Conservation (phyloP, 2,113 vertebrate species). For the Setophaga kirtlandii region DNA sequence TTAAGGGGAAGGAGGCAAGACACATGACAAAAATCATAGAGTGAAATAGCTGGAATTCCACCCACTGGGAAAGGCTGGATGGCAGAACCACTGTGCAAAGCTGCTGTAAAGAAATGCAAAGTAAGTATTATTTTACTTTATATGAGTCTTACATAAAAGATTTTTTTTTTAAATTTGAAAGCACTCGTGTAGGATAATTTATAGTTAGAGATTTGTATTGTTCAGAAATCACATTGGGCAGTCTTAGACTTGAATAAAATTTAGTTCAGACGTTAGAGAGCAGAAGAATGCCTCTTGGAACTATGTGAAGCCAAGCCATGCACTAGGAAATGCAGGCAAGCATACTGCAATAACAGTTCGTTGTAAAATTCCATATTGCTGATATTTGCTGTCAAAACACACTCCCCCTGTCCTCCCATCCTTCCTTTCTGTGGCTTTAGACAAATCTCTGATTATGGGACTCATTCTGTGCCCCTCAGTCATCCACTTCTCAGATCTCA, state of each 20-base stretch:
- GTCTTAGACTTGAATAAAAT: neutral
- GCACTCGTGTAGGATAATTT: neutral
- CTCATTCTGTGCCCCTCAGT: neutral
- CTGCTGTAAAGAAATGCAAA: slow-evolving; percentile 73
- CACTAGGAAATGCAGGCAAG: neutral
- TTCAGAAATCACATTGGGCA: neutral
- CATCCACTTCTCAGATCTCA: neutral
- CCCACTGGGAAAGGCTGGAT: slow-evolving; percentile 65
- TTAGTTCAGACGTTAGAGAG: neutral
- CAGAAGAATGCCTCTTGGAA: neutral
- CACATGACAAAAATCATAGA: slow-evolving; percentile 66
- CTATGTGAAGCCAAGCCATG: neutral
- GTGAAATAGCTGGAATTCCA: slow-evolving; percentile 67
- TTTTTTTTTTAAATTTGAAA: neutral
- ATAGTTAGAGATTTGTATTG: neutral
- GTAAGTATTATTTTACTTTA: slow-evolving; percentile 59
- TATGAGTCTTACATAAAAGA: neutral
- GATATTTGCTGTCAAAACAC: neutral
- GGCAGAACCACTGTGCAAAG: slow-evolving; percentile 71
- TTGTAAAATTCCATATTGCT: neutral
- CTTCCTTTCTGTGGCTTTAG: neutral
- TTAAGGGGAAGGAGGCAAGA: slow-evolving; percentile 68
- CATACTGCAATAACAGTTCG: neutral
- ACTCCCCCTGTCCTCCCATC: neutral
- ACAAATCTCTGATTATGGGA: neutral